Evolutionary conservation across 2,888 invertebrate genomes (phyloP).

Genomic region (Drosophila anomalipes): DNA sequence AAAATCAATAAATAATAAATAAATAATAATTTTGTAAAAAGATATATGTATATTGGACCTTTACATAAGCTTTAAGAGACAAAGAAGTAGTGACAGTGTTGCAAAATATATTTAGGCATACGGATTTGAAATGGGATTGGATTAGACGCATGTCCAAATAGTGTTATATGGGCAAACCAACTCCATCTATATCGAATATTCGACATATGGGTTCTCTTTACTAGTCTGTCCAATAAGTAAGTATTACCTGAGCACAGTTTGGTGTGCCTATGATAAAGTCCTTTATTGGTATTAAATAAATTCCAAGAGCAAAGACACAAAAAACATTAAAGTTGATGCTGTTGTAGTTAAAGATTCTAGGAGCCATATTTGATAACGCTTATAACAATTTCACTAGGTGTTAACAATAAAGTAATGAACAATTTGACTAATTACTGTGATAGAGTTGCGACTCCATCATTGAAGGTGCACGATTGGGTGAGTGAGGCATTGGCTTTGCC

Average conservation of each 20-base stretch:
- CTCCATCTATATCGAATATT: neutral
- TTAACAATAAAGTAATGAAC: conserved; percentile 60
- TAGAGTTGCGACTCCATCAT: conserved; percentile 1
- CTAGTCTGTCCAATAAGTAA: neutral
- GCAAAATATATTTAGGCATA: neutral
- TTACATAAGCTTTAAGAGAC: neutral
- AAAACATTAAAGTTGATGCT: conserved; percentile 19
- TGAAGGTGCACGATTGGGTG: conserved; percentile 33
- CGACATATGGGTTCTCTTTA: neutral
- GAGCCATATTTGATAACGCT: conserved; percentile 72
- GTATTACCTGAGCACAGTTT: neutral
- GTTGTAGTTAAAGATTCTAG: conserved; percentile 52
- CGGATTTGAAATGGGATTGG: neutral
- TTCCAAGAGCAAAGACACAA: conserved; percentile 44
- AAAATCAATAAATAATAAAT: neutral
- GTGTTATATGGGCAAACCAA: neutral
- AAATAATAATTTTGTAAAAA: neutral
- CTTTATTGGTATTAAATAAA: conserved; percentile 68
- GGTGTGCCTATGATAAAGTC: conserved; percentile 68
- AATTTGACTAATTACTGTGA: conserved; percentile 39
- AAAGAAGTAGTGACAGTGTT: neutral
- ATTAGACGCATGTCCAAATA: neutral
- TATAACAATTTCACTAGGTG: conserved; percentile 64
- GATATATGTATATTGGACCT: neutral
- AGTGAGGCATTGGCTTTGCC: conserved; percentile 26